Conservation (phyloP, 2,888 invertebrate species). For the Diploptera punctata region DNA sequence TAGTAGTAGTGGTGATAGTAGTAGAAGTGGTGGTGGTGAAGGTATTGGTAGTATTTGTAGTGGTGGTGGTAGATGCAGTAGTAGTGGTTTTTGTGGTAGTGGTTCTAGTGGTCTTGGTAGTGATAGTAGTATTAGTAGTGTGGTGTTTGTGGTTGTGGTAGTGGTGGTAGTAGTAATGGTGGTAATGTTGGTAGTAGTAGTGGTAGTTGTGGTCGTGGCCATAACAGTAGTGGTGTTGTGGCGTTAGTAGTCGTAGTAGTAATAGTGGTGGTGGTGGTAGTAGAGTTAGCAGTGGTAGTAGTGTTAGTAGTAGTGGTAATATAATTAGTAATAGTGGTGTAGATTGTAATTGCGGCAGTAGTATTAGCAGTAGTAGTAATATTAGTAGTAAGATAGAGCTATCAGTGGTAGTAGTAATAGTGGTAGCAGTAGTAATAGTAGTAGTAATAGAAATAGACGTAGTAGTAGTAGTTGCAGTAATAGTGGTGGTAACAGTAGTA, state of each 20-base stretch:
- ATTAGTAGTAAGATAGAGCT: too few relatives aligned
- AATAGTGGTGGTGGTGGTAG: background rate
- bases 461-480: too few relatives aligned
- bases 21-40: too few relatives aligned
- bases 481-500: background rate
- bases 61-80: too few relatives aligned
- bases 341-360: background rate
- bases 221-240: background rate
- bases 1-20: too few relatives aligned
- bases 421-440: background rate
- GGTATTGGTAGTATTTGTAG: too few relatives aligned
- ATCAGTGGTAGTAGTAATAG: background rate
- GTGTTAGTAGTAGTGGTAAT: background rate
- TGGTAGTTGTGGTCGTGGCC: background rate
- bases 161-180: background rate
- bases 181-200: too few relatives aligned
- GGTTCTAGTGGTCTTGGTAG: too few relatives aligned
- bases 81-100: too few relatives aligned
- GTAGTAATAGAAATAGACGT: too few relatives aligned
- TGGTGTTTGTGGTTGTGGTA: too few relatives aligned
- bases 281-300: background rate
- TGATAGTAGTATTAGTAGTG: too few relatives aligned
- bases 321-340: background rate
- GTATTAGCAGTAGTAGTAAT: background rate
- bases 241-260: background rate